phyloP scores from a whole-genome alignment of 2,888 invertebrate genomes.

The Caenorhabditis angaria region DNA sequence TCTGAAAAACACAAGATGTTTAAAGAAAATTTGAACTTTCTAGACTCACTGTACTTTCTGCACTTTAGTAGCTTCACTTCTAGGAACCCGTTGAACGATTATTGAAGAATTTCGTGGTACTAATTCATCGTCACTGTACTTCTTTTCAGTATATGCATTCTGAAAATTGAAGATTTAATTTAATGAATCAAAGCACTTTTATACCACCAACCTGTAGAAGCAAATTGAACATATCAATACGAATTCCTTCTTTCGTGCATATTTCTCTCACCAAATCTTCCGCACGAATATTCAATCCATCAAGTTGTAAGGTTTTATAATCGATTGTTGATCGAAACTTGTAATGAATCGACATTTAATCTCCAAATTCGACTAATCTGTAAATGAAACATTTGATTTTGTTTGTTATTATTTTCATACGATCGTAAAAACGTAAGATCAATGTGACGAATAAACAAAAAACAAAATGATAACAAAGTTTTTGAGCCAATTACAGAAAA shows the following conservation, averaged over 20 bases:
- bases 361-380: not conserved
- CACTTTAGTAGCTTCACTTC: constrained; percentile 73
- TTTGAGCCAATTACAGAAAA: too few relatives aligned
- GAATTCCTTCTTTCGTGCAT: constrained; percentile 91
- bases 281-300: constrained; percentile 91
- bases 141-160: constrained; percentile 79
- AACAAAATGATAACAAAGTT: too few relatives aligned
- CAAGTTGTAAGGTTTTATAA: constrained; percentile 85
- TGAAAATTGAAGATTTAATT: constrained; percentile 20
- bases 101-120: constrained; percentile 97
- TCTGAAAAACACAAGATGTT: constrained; percentile 14
- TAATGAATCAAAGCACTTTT: not conserved
- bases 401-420: too few relatives aligned
- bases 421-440: too few relatives aligned
- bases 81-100: constrained; percentile 90
- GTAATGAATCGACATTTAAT: constrained; percentile 87
- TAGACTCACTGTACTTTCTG: constrained; percentile 71
- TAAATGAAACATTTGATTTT: too few relatives aligned
- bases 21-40: not conserved
- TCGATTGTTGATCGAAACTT: constrained; percentile 96
- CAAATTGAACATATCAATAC: constrained; percentile 88
- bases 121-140: constrained; percentile 88
- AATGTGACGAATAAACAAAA: too few relatives aligned
- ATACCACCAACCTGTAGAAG: constrained; percentile 78
- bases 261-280: constrained; percentile 93